Conservation (phyloP, 2,113 vertebrate genomes). For the Pongo abelii region DNA sequence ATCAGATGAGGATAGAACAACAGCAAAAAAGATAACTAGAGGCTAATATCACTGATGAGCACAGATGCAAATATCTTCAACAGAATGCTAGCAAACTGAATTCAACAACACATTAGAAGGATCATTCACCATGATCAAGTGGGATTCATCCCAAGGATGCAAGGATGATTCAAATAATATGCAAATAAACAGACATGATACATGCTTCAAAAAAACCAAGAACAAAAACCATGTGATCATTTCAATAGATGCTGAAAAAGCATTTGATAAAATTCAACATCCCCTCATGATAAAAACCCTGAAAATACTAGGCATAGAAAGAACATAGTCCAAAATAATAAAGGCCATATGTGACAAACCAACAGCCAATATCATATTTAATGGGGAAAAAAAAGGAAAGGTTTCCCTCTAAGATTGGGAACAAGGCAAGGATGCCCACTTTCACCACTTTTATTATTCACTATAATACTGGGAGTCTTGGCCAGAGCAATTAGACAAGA, state of each 20-base stretch:
- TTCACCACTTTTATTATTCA: not conserved
- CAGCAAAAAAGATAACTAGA: not conserved
- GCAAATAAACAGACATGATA: not conserved
- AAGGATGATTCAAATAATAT: not conserved
- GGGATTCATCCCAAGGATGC: not conserved
- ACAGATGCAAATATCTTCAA: not conserved
- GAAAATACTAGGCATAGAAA: not conserved
- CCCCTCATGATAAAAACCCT: not conserved
- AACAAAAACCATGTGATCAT: not conserved
- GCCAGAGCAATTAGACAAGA: not conserved
- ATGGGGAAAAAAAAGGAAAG: not conserved
- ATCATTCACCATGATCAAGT: not conserved
- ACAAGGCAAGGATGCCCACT: not conserved
- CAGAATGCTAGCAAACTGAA: not conserved
- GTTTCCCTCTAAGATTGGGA: not conserved
- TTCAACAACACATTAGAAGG: not conserved
- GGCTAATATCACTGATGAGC: not conserved
- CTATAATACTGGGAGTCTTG: not conserved
- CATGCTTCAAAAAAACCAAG: not conserved
- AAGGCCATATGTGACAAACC: not conserved
- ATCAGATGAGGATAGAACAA: not conserved
- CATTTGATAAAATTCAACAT: not conserved
- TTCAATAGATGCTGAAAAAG: not conserved
- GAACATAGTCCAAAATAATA: not conserved
- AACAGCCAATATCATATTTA: not conserved